These are phyloP conservation scores for Leptodactylus fuscus DNA, from an alignment of 2,113 vertebrate genomes.

Conservation along the genomic window DNA sequence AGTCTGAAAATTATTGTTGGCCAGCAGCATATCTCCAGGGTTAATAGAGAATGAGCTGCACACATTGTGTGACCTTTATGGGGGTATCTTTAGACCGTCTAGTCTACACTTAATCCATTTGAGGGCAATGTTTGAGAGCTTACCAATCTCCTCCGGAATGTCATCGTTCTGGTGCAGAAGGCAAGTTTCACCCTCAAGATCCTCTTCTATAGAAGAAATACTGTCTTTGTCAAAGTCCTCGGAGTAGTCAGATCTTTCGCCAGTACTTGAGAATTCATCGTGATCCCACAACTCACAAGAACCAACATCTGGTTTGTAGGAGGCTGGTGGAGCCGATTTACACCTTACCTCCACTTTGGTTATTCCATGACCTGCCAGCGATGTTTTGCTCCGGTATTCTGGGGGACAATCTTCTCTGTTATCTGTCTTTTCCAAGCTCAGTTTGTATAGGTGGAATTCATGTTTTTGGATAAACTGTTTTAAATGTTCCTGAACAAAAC, in stretches of 20 bases:
- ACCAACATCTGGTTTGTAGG: not conserved
- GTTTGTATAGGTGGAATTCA: conserved; percentile 61
- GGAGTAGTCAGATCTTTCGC: conserved; percentile 71
- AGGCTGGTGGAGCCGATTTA: conserved; percentile 37
- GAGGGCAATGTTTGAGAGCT: too few relatives aligned
- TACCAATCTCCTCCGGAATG: conserved; percentile 64
- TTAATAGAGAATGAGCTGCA: too few relatives aligned
- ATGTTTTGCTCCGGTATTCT: conserved; percentile 18
- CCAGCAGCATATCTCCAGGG: too few relatives aligned
- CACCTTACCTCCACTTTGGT: conserved; percentile 38
- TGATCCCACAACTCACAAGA: conserved; percentile 53
- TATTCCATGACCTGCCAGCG: not conserved
- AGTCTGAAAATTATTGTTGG: too few relatives aligned
- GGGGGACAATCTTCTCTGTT: not conserved
- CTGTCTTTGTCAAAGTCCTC: conserved; percentile 80
- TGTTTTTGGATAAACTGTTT: conserved; percentile 63
- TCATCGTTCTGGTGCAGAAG: conserved; percentile 39
- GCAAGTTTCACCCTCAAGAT: conserved; percentile 56
- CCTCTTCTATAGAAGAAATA: conserved; percentile 67
- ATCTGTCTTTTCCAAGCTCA: conserved; percentile 37
- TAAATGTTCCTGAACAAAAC: conserved; percentile 70
- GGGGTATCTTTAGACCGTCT: too few relatives aligned
- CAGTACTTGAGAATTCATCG: conserved; percentile 60
- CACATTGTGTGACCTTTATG: too few relatives aligned
- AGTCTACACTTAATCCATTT: too few relatives aligned